Evolutionary conservation across 2,888 invertebrate species (phyloP).

Genomic region (Patella caerulea): DNA sequence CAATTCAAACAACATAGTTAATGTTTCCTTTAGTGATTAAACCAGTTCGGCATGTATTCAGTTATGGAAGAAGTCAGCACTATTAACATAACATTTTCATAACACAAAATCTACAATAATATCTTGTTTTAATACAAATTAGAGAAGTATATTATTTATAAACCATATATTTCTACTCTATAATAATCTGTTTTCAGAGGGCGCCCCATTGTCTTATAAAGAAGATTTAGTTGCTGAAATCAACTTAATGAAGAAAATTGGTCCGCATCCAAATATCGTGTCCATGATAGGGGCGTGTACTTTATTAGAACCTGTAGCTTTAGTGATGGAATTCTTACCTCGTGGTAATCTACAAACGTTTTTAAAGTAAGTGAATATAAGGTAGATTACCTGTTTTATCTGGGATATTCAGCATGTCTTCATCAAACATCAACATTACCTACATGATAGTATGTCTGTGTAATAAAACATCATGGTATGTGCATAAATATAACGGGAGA

Average conservation of each 20-base stretch:
- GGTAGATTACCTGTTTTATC: no score
- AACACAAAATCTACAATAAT: not conserved
- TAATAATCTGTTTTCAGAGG: constrained; percentile 56
- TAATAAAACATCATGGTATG: no score
- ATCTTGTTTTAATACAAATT: not conserved
- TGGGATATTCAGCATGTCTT: no score
- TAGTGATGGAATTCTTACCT: constrained; percentile 85
- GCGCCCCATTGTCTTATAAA: constrained; percentile 67
- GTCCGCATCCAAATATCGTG: constrained; percentile 83
- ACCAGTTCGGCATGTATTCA: no score
- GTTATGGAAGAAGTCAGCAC: no score
- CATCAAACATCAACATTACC: no score
- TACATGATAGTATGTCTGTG: no score
- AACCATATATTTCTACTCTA: not conserved
- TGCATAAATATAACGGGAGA: no score
- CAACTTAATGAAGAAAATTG: constrained; percentile 83
- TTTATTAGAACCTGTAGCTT: constrained; percentile 78
- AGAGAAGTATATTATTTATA: no score
- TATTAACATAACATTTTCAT: not conserved
- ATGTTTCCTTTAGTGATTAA: no score
- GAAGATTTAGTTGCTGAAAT: constrained; percentile 85
- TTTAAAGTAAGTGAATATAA: constrained; percentile 56
- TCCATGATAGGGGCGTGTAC: constrained; percentile 83
- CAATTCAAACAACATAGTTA: no score
- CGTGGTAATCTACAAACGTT: constrained; percentile 80